Percentiles rank a stretch among this genome's conserved stretches.
These are phyloP conservation scores for Odontomachus brunneus DNA, from an alignment of 1,140 invertebrate species.

Conservation along the genomic window DNA sequence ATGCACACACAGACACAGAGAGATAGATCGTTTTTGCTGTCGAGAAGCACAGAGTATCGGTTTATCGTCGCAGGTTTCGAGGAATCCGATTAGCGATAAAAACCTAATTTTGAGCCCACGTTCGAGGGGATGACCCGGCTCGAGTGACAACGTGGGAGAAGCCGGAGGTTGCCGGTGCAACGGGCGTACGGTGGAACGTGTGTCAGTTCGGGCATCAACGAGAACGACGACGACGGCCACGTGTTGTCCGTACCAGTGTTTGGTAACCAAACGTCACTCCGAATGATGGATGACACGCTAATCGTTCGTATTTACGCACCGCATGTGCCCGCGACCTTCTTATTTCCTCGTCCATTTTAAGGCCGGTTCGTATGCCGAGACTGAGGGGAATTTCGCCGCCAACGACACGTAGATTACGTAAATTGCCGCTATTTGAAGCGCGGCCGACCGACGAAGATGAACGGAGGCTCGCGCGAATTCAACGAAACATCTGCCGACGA, in stretches of 20 bases:
- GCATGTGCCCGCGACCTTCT: slow-evolving; percentile 67
- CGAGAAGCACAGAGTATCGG: slow-evolving; percentile 44
- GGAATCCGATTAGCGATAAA: slow-evolving; percentile 72
- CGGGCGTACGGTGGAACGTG: slow-evolving; percentile 1
- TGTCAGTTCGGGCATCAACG: slow-evolving; percentile 43
- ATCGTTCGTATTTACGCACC: slow-evolving; percentile 80
- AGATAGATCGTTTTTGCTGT: background rate
- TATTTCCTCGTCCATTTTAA: slow-evolving; percentile 56
- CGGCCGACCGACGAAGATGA: background rate
- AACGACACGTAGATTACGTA: slow-evolving; percentile 36
- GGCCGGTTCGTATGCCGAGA: slow-evolving; percentile 41
- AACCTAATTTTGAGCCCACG: slow-evolving; percentile 64
- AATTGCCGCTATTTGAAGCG: slow-evolving; percentile 19
- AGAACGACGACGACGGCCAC: slow-evolving; percentile 49
- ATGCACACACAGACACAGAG: too few species aligned
- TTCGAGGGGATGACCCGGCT: slow-evolving; percentile 43
- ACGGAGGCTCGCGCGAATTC: background rate
- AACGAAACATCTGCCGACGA: background rate
- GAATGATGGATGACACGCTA: slow-evolving; percentile 80
- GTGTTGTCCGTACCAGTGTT: slow-evolving; percentile 71
- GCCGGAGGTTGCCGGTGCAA: slow-evolving; percentile 9
- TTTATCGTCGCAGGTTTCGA: slow-evolving; percentile 66
- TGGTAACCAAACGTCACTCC: slow-evolving; percentile 70
- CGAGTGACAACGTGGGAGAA: slow-evolving; percentile 52
- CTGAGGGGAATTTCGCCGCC: slow-evolving; percentile 1